Base-by-base conservation (phyloP, 1,140 invertebrate genomes). In the Pachypsylla venusta region DNA sequence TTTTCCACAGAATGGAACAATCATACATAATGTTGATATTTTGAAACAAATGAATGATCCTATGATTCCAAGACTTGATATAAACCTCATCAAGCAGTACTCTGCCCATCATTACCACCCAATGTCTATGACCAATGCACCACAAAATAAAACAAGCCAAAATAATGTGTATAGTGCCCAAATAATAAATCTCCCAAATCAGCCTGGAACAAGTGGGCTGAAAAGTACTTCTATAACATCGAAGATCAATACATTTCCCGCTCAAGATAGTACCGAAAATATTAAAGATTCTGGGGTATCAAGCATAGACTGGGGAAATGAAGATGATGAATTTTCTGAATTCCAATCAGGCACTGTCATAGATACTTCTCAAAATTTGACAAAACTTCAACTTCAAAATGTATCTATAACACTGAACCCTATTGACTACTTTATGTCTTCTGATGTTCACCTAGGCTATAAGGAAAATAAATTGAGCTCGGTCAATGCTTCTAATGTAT, bases 41-140 rank as follows among this genome's bases (percentile, higher is more conserved):
- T 66, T 81, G 22, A 69, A 74, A 42, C 67, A 75, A 55, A 68
- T 78, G 42, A 72, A 73, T 13, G 73, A 75, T 26, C 73, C 79
- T 2, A 77, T 77, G 10, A 70, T 76, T 20, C 79, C 79, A 1
- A 71, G 71, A 40, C 65, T 81, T 7, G 75, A 77, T 30, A 14
- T 63, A 13, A 57, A 57, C 7, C 25, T 57, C 12, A 57, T 30
- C 55, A 26, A 26, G 28, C 25, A 57, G 20, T 57, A 4, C 55
- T 19, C 22, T 4, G n/a, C n/a, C n/a, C 42, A 20, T 53, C n/a
- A n/a, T 7, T 53, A 4, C 42, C 42, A 53, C 42, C n/a, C 5
- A 53, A 53, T 53, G 42, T 4, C 42, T 19, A 53, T 53, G 42
- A 19, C 42, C 22, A 53, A 19, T 53, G 5, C 42, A 19, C 22